A percentile compares a stretch with the other conserved stretches of the same genome.
These are phyloP conservation scores for Porites evermanni DNA, from an alignment of 92 coral and sea anemone genomes.

Conservation along the genomic window DNA sequence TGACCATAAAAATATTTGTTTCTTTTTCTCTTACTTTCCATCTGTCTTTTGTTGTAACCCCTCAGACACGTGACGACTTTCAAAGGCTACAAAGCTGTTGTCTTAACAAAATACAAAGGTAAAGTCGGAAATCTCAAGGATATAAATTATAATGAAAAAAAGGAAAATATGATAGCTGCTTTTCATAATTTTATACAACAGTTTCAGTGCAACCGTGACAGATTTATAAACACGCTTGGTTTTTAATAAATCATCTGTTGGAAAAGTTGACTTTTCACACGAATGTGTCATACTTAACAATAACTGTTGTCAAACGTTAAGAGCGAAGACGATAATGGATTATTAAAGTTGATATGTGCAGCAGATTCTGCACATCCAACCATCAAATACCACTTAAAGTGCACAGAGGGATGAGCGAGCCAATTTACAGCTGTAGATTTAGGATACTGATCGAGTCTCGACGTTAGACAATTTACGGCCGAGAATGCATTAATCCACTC, in stretches of 20 bases:
- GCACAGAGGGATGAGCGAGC: no score
- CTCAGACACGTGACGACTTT: no score
- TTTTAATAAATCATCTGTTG: not conserved
- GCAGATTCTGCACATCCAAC: not conserved
- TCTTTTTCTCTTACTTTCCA: not conserved
- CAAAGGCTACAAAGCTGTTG: no score
- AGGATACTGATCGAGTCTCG: no score
- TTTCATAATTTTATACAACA: not conserved
- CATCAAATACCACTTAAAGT: no score
- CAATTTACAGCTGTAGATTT: no score
- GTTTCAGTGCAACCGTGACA: not conserved
- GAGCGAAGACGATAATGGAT: not conserved
- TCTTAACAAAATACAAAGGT: no score
- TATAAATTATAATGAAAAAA: no score
- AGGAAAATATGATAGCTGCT: not conserved
- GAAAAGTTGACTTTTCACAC: not conserved
- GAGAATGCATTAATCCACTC: no score
- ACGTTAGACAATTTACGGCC: no score
- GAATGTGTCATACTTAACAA: not conserved
- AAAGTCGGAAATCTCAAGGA: no score
- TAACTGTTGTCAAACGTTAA: not conserved
- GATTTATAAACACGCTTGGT: not conserved
- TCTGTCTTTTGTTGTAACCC: not conserved
- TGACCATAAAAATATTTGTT: no score
- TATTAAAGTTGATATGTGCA: not conserved